These are phyloP conservation scores for Haemorhous mexicanus DNA, from an alignment of 2,113 vertebrate genomes.

Conservation along the genomic window DNA sequence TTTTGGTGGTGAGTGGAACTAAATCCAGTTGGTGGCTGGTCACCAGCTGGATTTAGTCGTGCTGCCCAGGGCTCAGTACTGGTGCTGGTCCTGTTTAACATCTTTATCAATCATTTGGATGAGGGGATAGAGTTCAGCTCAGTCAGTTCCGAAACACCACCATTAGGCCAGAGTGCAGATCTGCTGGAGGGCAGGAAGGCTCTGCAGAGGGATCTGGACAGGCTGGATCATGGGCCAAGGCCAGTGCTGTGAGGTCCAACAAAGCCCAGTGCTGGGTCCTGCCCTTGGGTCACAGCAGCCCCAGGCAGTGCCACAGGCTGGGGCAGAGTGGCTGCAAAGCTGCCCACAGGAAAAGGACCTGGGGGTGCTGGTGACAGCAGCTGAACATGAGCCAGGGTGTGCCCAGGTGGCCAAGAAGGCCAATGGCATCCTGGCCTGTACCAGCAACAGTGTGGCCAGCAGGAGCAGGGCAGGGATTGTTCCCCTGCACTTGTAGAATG, in stretches of 20 bases:
- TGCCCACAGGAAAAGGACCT: not conserved
- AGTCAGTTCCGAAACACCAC: not conserved
- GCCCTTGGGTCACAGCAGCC: not conserved
- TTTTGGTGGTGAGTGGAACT: no score
- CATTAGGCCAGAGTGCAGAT: not conserved
- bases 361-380: not conserved
- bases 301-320: not conserved
- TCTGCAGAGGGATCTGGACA: not conserved
- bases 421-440: not conserved
- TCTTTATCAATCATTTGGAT: not conserved
- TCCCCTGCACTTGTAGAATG: rapidly evolving
- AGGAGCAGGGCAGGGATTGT: not conserved
- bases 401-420: not conserved
- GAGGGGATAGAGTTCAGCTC: not conserved
- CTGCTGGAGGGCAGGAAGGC: not conserved
- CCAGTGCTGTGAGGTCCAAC: not conserved
- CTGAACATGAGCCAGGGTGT: not conserved
- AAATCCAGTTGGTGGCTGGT: not conserved
- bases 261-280: not conserved
- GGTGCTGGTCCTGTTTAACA: not conserved
- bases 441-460: not conserved
- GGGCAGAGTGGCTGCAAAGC: not conserved
- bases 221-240: not conserved
- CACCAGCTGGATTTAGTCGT: not conserved
- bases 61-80: not conserved